Evolutionary conservation across 2,888 invertebrate genomes (phyloP).

Genomic region (Fabriciana adippe): DNA sequence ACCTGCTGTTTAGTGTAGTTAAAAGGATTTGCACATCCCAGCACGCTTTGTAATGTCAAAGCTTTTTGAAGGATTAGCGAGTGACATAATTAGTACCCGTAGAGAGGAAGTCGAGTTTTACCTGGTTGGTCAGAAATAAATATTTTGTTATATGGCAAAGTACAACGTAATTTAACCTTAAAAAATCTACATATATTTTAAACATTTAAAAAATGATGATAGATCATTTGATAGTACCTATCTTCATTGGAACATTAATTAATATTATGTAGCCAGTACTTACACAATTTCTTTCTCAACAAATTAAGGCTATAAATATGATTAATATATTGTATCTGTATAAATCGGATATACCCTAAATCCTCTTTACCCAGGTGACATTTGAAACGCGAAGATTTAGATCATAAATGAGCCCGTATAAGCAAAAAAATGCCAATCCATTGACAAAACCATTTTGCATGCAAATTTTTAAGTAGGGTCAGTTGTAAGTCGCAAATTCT

Average conservation of each 20-base stretch:
- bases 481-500: conserved; percentile 38
- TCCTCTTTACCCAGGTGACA: conserved; percentile 16
- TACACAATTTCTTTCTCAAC: too few species aligned
- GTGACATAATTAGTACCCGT: conserved; percentile 16
- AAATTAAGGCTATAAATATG: too few species aligned
- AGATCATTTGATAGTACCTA: too few species aligned
- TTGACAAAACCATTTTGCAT: conserved; percentile 47
- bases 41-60: conserved; percentile 38
- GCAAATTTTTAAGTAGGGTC: conserved; percentile 51
- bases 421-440: conserved; percentile 49
- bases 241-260: too few species aligned
- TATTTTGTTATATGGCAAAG: too few species aligned
- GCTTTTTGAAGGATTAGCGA: conserved; percentile 41
- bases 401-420: conserved; percentile 52
- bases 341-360: background rate
- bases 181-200: too few species aligned
- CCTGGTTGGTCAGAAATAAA: background rate
- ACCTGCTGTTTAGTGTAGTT: conserved; percentile 36
- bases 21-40: conserved; percentile 40
- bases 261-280: too few species aligned
- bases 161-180: too few species aligned
- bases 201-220: too few species aligned
- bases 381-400: conserved; percentile 21
- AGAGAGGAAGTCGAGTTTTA: conserved; percentile 14
- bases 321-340: background rate